These are phyloP conservation scores for Danionella cerebrum DNA, from an alignment of 2,113 vertebrate species.

Conservation along the genomic window DNA sequence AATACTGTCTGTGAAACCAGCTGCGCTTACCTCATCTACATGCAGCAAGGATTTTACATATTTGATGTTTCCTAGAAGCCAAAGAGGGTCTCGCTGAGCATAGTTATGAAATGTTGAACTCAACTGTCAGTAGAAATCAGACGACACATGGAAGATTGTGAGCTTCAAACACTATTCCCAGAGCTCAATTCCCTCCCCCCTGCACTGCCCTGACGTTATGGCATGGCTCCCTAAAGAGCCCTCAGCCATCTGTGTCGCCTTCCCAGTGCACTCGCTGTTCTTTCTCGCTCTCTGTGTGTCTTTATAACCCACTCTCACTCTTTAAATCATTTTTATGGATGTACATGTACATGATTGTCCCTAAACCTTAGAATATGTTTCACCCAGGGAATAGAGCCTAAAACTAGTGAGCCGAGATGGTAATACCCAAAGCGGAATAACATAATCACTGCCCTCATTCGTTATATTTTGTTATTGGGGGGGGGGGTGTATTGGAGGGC, in stretches of 20 bases:
- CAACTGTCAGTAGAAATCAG: background rate
- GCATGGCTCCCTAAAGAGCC: background rate
- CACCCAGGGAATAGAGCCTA: background rate
- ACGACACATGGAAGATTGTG: background rate
- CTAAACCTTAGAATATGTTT: background rate
- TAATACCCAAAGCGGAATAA: background rate
- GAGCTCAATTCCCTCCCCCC: conserved; percentile 7
- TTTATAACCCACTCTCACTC: background rate
- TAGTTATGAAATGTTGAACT: background rate
- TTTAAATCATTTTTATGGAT: conserved; percentile 18
- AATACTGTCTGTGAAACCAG: background rate
- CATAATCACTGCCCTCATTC: conserved; percentile 18
- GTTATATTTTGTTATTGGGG: conserved; percentile 3
- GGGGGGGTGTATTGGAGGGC: conserved; percentile 17
- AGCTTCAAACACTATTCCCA: background rate
- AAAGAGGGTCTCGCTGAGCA: background rate
- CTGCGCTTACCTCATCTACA: background rate
- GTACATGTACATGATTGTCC: conserved; percentile 2
- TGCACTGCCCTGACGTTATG: background rate
- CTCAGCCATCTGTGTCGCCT: conserved; percentile 16
- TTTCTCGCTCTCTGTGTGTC: background rate
- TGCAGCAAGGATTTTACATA: background rate
- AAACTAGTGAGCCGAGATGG: conserved; percentile 8
- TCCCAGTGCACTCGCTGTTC: background rate
- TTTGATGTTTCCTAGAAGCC: background rate